A percentile compares a stretch with the other conserved stretches of the same genome.
phyloP scores from a whole-genome alignment of 2,113 vertebrate genomes.

The Microcebus griseorufus region DNA sequence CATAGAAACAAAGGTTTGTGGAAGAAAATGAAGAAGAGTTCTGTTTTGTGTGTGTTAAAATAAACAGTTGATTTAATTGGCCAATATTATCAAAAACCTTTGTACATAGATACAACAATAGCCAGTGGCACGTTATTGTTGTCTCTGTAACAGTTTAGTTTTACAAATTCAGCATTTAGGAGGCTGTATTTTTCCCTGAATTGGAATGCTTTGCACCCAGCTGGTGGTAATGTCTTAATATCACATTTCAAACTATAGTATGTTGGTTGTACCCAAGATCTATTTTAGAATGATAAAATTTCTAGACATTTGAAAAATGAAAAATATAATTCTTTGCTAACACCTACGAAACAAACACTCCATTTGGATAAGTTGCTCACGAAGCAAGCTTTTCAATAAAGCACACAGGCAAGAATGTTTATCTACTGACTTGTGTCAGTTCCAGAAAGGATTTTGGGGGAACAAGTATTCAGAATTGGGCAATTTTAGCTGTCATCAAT shows the following conservation, averaged over 20 bases:
- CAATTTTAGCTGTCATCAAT: not conserved
- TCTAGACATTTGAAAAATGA: slow-evolving; percentile 19
- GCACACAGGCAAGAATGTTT: not conserved
- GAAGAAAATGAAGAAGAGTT: not conserved
- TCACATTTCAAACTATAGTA: not conserved
- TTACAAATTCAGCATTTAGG: not conserved
- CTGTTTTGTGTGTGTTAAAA: not conserved
- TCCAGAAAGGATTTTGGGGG: not conserved
- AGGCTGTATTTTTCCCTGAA: not conserved
- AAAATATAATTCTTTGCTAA: slow-evolving; percentile 10
- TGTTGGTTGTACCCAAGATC: not conserved
- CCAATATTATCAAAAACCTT: not conserved
- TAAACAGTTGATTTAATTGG: not conserved
- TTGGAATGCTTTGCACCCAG: not conserved
- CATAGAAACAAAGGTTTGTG: not conserved
- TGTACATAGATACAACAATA: not conserved
- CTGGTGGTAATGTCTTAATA: not conserved
- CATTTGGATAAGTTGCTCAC: not conserved
- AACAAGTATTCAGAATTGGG: not conserved
- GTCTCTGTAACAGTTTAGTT: not conserved
- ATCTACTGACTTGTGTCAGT: not conserved
- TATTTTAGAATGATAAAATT: not conserved
- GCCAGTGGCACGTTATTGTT: not conserved
- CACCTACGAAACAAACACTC: not conserved
- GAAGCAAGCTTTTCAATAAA: not conserved